Evolutionary conservation across 2,113 vertebrate species (phyloP).

Genomic region (Pseudorasbora parva): DNA sequence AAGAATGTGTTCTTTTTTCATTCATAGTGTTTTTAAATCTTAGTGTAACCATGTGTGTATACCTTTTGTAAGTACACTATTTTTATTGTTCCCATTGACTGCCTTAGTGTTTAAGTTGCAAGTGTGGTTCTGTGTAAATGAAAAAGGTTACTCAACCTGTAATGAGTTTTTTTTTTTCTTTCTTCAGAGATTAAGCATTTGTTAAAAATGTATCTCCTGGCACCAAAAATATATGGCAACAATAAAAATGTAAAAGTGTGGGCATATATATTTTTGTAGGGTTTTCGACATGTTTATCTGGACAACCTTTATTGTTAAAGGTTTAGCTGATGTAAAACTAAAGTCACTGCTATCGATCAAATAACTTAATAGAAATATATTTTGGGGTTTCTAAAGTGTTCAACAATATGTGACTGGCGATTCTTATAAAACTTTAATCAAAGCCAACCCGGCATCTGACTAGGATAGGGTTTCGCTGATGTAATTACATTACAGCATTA

Average conservation of each 20-base stretch:
- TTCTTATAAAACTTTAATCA: conserved; percentile 19
- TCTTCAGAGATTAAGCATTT: conserved; percentile 2
- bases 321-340: conserved; percentile 24
- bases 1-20: background rate
- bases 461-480: conserved; percentile 17
- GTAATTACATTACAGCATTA: conserved; percentile 34
- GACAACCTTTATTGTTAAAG: conserved; percentile 33
- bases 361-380: conserved; percentile 22
- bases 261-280: conserved; percentile 58
- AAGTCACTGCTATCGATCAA: conserved; percentile 26
- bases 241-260: conserved; percentile 17
- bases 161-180: conserved; percentile 2
- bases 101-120: background rate
- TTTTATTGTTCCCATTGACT: background rate
- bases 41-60: background rate
- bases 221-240: conserved; percentile 23
- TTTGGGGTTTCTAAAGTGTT: conserved; percentile 15
- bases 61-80: conserved; percentile 20
- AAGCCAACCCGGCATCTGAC: conserved; percentile 13
- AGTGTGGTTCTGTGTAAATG: background rate
- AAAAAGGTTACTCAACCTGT: background rate
- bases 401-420: conserved; percentile 8
- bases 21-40: conserved; percentile 14
- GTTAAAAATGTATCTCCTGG: background rate
- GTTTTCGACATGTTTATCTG: conserved; percentile 46